Evolutionary conservation across 35 echinoderm and acorn worm genomes (phyloP), one percentile per base, ranked within the genome.

Genomic region (Apostichopus parvimensis): DNA sequence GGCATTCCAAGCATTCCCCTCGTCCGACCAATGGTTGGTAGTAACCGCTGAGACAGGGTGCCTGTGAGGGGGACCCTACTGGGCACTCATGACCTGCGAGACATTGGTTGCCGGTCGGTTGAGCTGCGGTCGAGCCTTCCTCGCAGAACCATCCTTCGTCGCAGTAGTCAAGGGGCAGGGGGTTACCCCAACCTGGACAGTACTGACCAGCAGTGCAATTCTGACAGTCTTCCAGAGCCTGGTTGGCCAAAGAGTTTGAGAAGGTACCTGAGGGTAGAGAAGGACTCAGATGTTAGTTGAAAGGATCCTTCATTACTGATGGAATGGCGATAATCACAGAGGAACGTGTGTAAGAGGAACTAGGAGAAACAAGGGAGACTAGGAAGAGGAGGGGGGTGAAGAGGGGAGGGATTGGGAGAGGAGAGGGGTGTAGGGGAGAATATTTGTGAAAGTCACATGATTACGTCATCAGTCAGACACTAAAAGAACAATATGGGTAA

Each of bases 131-230:
- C 1, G 97, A 95, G 22, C 95, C 89, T 12, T 94, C 97, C 24
- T 81, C 81, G 80, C 97, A 98, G 91, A 93, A 98, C 94, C 97
- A 96, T n/a, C 97, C 97, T 57, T 88, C 93, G 86, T 98, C 97
- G 66, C 97, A 98, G 73, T 96, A 91, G 9, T 78, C 97, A 18
- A 96, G 87, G 1, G 97, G 97, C 54, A 96, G 75, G 20, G 72
- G 91, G 52, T 95, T 90, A 1, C 97, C 95, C 97, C 97, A 96
- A n/a, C 97, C 95, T 9, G 94, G 92, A 53, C 97, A 98, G 87
- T 94, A 98, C 83, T 93, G 91, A 20, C 97, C 97, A 4, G 94
- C 95, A 0, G 95, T 98, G 77, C 97, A 98, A 13, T 95, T 93
- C 54, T 94, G 93, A 68, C 97, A 98, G 92, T 98, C 97, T 70